phyloP scores from a whole-genome alignment of 2,888 invertebrate species.

The Amaurobius ferox region DNA sequence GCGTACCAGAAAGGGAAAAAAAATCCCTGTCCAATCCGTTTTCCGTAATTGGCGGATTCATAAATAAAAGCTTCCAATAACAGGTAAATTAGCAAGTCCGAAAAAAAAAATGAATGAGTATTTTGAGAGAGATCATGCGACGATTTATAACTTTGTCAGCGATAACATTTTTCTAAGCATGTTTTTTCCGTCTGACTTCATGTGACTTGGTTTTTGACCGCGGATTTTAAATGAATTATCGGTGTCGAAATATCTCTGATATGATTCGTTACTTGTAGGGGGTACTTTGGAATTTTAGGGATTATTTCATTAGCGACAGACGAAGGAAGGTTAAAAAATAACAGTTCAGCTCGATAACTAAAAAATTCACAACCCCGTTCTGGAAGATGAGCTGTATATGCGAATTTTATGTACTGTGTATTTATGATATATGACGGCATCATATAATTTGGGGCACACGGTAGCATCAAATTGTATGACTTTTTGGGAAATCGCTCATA shows the following conservation, averaged over 20 bases:
- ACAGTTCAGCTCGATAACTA: no score
- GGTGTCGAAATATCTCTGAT: background rate
- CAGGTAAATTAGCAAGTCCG: conserved; percentile 1
- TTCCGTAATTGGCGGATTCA: conserved; percentile 53
- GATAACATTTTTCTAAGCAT: conserved; percentile 21
- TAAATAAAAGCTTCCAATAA: conserved; percentile 49
- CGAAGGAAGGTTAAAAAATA: no score
- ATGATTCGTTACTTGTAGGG: background rate
- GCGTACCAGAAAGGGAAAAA: background rate
- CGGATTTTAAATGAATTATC: conserved; percentile 5
- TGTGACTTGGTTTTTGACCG: conserved; percentile 4
- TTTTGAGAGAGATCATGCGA: background rate
- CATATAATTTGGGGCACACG: no score
- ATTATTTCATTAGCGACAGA: background rate
- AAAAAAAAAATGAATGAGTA: background rate
- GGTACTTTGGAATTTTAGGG: background rate
- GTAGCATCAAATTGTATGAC: no score
- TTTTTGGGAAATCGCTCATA: no score
- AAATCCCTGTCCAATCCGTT: conserved; percentile 38
- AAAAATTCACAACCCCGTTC: no score
- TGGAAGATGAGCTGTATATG: no score
- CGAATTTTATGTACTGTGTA: no score
- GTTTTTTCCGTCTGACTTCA: conserved; percentile 34
- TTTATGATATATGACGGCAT: no score
- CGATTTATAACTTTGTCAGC: conserved; percentile 13